Evolutionary conservation across 2,888 invertebrate species (phyloP).

Genomic region (Acleris laterana): DNA sequence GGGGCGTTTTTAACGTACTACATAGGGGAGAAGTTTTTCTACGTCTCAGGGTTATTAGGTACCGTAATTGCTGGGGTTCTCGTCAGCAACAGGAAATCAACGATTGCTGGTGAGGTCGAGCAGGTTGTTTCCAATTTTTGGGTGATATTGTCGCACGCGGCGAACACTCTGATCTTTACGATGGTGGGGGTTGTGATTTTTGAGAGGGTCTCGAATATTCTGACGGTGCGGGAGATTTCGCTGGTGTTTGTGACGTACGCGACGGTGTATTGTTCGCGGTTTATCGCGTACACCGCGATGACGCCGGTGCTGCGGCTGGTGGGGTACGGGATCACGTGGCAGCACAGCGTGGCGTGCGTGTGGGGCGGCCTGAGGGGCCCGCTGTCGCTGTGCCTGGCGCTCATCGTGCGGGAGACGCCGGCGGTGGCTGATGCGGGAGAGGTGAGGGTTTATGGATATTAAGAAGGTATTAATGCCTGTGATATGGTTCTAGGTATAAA

Average conservation of each 20-base stretch:
- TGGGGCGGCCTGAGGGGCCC: conserved; percentile 87
- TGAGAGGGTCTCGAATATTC: conserved; percentile 74
- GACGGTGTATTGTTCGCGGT: conserved; percentile 74
- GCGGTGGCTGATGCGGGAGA: conserved; percentile 63
- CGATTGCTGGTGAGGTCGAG: conserved; percentile 71
- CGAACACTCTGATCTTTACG: conserved; percentile 85
- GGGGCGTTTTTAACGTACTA: conserved; percentile 73
- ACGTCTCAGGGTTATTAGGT: conserved; percentile 70
- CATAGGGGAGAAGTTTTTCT: conserved; percentile 72
- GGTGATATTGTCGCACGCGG: conserved; percentile 63
- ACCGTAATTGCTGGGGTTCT: conserved; percentile 69
- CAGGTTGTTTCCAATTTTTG: conserved; percentile 65
- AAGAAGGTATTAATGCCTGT: too few relatives aligned
- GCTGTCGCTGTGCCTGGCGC: conserved; percentile 83
- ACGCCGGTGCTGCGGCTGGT: conserved; percentile 79
- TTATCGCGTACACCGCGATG: conserved; percentile 77
- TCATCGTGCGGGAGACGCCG: conserved; percentile 79
- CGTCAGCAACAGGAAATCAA: conserved; percentile 67
- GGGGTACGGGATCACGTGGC: conserved; percentile 85
- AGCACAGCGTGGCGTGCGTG: conserved; percentile 82
- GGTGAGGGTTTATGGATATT: conserved; percentile 43
- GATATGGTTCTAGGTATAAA: too few relatives aligned
- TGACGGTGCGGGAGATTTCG: conserved; percentile 67
- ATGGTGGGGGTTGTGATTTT: conserved; percentile 86
- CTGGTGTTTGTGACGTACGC: conserved; percentile 74